Evolutionary conservation across 2,797 vertebrate species (phyloP), one percentile per base, ranked within the genome.

Genomic region (Pachyuromys duprasi): DNA sequence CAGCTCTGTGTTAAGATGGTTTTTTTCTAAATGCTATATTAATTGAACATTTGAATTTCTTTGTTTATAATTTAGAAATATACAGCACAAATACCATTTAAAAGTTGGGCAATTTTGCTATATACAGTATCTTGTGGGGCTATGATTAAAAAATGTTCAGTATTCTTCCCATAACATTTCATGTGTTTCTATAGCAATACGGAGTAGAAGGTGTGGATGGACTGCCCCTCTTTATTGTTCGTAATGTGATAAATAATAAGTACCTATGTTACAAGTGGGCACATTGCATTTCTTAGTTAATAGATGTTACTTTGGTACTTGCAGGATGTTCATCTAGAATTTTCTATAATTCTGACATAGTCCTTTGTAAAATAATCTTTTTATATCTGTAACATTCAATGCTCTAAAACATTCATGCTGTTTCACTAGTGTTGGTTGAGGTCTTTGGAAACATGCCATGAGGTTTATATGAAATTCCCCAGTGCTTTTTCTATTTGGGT

Each of bases 121-220:
- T 65, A 31, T 93, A 89, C 62, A 53, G 15, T 57, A 74, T 55
- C 5, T 74, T 89, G n/a, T 39, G 15, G 60, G 55, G 55, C 55
- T 62, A 26, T 22, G 17, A 57, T 33, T 79, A n/a, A 22, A 20
- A 55, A 82, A 65, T 45, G 31, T n/a, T 83, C 33, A 53, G 9
- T 90, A 28, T 94, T 97, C 90, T 91, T 96, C 57, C 70, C 22
- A n/a, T 82, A 82, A n/a, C 13, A 45, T 93, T 80, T 92, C 33
- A 60, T 80, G 70, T 74, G 57, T 42, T 95, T 94, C 72, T 31
- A 91, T 69, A 91, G 89, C 22, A 49, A 1, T 62, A 2, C 89
- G 49, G 94, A 89, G 49, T 63, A 69, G 92, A 84, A 95, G 14
- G 86, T 89, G 62, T 70, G 3, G 36, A 26, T 33, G 28, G 65